These are phyloP conservation scores for Dreissena polymorpha DNA, from an alignment of 1,140 invertebrate species.

Conservation along the genomic window DNA sequence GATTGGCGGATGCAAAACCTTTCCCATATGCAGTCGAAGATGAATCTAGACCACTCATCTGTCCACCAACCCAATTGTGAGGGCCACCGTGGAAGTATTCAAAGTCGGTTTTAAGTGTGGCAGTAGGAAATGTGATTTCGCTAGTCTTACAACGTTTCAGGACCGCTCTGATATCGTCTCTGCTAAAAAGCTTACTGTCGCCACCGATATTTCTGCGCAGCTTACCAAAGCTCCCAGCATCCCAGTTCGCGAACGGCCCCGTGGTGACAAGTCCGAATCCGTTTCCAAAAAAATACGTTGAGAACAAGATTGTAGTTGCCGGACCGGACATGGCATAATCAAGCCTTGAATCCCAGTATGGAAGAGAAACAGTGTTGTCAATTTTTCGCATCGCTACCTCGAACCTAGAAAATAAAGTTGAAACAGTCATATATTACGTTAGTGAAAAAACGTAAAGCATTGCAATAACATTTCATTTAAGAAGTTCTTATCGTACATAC, in stretches of 20 bases:
- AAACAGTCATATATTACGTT: too few species aligned
- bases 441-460: neutral
- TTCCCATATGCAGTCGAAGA: conserved; percentile 72
- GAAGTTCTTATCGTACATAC: neutral
- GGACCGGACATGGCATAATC: conserved; percentile 71
- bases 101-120: conserved; percentile 55
- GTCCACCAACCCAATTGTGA: conserved; percentile 69
- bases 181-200: conserved; percentile 36
- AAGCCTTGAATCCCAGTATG: conserved; percentile 78
- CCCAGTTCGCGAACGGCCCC: conserved; percentile 73
- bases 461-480: neutral
- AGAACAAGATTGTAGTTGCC: conserved; percentile 75
- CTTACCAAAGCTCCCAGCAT: conserved; percentile 31
- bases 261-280: conserved; percentile 75
- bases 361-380: conserved; percentile 67
- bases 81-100: conserved; percentile 65
- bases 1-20: conserved; percentile 57
- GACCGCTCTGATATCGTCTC: conserved; percentile 17
- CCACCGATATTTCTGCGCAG: conserved; percentile 53
- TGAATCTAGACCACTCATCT: conserved; percentile 66
- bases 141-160: conserved; percentile 27
- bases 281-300: conserved; percentile 73
- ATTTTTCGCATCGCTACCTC: conserved; percentile 61
- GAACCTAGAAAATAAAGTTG: conserved; percentile 45
- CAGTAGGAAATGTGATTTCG: conserved; percentile 38